These are phyloP conservation scores for Sebastes paucispinis DNA, from an alignment of 2,797 vertebrate genomes.

Conservation along the genomic window DNA sequence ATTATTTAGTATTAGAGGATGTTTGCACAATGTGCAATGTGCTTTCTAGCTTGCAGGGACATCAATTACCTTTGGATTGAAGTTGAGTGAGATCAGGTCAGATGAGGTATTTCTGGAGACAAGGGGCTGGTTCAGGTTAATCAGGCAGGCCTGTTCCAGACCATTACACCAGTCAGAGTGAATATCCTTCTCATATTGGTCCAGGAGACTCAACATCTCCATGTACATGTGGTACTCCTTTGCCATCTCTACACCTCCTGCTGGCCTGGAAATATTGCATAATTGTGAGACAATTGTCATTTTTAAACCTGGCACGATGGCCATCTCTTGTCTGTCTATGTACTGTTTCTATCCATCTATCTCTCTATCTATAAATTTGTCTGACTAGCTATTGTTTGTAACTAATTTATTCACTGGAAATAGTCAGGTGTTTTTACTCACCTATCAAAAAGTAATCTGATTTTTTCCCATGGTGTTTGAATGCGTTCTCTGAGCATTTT, in stretches of 20 bases:
- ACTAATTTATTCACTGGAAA: background rate
- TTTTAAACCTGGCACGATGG: background rate
- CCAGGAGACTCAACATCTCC: slow-evolving; percentile 81
- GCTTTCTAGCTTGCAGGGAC: background rate
- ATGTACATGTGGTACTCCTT: slow-evolving; percentile 77
- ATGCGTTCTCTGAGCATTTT: slow-evolving; percentile 82
- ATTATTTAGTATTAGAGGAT: background rate
- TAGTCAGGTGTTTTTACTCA: slow-evolving; percentile 68
- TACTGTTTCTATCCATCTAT: background rate
- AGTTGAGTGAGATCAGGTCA: slow-evolving; percentile 85
- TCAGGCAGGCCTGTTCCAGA: slow-evolving; percentile 80
- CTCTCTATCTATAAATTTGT: background rate
- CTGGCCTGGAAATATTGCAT: slow-evolving; percentile 57
- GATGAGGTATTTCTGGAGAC: slow-evolving; percentile 75
- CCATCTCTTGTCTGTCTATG: background rate
- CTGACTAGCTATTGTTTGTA: background rate
- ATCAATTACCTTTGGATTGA: slow-evolving; percentile 81
- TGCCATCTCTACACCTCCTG: slow-evolving; percentile 67
- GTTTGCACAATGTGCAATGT: background rate
- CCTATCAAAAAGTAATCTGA: slow-evolving; percentile 73
- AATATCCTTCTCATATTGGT: slow-evolving; percentile 78
- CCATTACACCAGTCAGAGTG: slow-evolving; percentile 81
- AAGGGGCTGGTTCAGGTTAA: slow-evolving; percentile 86
- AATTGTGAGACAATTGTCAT: background rate
- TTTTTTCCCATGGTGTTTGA: slow-evolving; percentile 80